Evolutionary conservation across 2,797 vertebrate species (phyloP), one percentile per base, ranked within the genome.

Genomic region (Naso thynnoides): DNA sequence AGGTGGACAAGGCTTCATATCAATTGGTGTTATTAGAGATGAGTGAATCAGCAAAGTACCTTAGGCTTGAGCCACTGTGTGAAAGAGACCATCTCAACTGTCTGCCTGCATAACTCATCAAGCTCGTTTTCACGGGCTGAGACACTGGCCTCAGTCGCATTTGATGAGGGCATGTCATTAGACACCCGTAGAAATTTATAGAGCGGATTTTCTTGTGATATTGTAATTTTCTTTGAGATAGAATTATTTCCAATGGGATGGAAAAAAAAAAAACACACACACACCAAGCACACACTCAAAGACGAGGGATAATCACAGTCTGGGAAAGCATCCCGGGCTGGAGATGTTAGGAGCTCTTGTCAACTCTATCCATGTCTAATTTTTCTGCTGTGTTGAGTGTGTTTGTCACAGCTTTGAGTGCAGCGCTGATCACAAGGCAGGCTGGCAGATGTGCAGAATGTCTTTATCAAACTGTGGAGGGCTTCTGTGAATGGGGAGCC

Each of bases 341-440:
- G 16, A 77, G 73, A 82, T 82, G 83, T 85, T 78, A 50, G 72
- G 2, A 61, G 67, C 70, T 79, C 80, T 85, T 83, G 85, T 87
- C 88, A 79, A 49, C 77, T 83, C 77, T 0, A 54, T 75, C 83
- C 83, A 24, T 89, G 85, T 79, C 85, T 57, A 83, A 85, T 85
- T 83, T 78, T 70, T 87, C 79, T 79, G 81, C 79, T 70, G 31
- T 66, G 81, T 69, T 59, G 74, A 86, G 85, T 71, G 16, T 73
- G 83, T 85, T 87, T 81, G 83, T 87, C 89, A 87, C 81, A 85
- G 88, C 67, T 59, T 48, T 41, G 82, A 89, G 72, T 70, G 82
- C 76, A 66, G 79, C 74, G 13, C 45, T 73, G 81, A 81, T 87
- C 76, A 74, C 79, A 73, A 79, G 63, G 63, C 76, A 8, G 42